Conservation (phyloP, 2,888 invertebrate genomes). For the Pseudococcus viburni region DNA sequence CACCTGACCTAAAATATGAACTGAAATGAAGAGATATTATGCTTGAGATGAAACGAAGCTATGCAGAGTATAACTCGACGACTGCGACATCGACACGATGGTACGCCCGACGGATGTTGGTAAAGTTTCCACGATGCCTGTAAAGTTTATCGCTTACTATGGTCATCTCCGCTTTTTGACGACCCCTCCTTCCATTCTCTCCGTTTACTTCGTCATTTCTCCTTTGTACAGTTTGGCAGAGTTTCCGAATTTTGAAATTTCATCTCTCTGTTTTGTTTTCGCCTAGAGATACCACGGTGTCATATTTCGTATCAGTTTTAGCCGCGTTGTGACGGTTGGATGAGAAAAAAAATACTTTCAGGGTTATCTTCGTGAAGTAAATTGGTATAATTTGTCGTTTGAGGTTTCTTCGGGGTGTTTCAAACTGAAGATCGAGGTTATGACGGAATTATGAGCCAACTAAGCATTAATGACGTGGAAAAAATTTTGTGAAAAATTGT, state of each 20-base stretch:
- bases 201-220: neutral
- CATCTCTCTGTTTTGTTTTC: neutral
- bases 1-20: neutral
- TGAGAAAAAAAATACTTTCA: neutral
- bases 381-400: neutral
- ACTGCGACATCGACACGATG: too few relatives aligned
- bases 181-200: neutral
- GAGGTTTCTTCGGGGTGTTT: too few relatives aligned
- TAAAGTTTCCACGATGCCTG: too few relatives aligned
- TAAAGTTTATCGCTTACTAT: conserved; percentile 13
- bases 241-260: neutral
- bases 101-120: neutral
- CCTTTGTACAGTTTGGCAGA: neutral
- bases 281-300: neutral
- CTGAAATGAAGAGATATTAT: too few relatives aligned
- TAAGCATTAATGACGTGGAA: too few relatives aligned
- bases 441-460: too few relatives aligned
- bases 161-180: neutral
- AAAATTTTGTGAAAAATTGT: too few relatives aligned
- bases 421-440: too few relatives aligned
- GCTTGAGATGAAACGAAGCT: too few relatives aligned
- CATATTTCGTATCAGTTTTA: neutral
- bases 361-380: neutral
- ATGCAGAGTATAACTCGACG: neutral
- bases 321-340: neutral